A percentile compares a stretch with the other conserved stretches of the same genome.
phyloP scores from a whole-genome alignment of 2,797 vertebrate genomes.

The Hipposideros larvatus region DNA sequence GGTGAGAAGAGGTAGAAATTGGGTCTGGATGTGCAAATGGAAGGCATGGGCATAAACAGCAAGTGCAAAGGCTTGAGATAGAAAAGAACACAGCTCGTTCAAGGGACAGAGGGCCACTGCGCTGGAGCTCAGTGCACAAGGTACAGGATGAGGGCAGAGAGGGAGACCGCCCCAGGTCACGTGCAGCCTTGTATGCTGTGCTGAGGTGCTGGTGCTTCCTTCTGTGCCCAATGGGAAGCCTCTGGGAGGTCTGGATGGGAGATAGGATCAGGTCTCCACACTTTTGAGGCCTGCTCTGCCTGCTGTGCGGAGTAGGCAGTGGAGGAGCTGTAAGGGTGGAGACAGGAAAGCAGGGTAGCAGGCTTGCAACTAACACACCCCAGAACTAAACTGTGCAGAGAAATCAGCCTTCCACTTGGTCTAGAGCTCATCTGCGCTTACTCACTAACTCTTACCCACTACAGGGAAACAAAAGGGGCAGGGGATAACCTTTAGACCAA shows the following conservation, averaged over 20 bases:
- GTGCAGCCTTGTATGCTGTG: rapidly evolving
- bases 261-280: background rate
- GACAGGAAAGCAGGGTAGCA: background rate
- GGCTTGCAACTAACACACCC: background rate
- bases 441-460: background rate
- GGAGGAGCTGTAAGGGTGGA: no score
- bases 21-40: background rate
- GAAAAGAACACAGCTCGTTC: background rate
- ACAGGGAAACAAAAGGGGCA: background rate
- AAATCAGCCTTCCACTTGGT: background rate
- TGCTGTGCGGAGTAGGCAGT: background rate
- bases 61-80: background rate
- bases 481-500: background rate
- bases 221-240: background rate
- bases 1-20: background rate
- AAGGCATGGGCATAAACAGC: background rate
- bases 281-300: background rate
- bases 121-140: background rate
- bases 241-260: background rate
- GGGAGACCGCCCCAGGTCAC: background rate
- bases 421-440: background rate
- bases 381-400: background rate
- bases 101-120: background rate
- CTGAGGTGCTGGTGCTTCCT: background rate
- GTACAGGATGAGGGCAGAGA: background rate